Conservation (phyloP, 1,140 invertebrate species). For the Drosophila chauvacae region DNA sequence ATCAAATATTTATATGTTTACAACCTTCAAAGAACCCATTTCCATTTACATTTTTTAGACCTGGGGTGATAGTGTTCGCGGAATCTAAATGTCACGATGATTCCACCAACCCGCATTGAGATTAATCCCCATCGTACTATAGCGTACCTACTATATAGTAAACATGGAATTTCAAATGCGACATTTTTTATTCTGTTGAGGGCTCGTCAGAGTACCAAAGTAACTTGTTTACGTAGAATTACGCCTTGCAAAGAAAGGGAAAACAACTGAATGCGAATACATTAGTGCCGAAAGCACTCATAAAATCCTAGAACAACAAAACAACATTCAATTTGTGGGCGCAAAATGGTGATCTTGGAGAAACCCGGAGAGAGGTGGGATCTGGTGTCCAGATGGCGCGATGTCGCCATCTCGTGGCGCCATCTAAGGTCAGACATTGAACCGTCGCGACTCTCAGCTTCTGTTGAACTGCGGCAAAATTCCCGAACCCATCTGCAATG, state of each 20-base stretch:
- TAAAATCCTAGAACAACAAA: slow-evolving; percentile 36
- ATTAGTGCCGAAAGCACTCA: slow-evolving; percentile 10
- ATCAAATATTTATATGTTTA: slow-evolving; percentile 4
- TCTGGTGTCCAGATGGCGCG: slow-evolving; percentile 22
- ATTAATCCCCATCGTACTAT: slow-evolving; percentile 20
- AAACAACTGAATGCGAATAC: slow-evolving; percentile 46
- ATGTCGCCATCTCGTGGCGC: slow-evolving; percentile 45
- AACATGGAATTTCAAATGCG: slow-evolving; percentile 36
- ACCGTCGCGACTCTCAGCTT: slow-evolving; percentile 48
- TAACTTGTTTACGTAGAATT: slow-evolving; percentile 36
- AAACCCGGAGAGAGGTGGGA: background rate
- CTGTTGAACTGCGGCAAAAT: slow-evolving; percentile 60
- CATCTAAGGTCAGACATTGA: slow-evolving; percentile 73
- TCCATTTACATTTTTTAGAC: slow-evolving; percentile 6
- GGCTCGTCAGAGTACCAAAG: slow-evolving; percentile 30
- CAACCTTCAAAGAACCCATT: slow-evolving; percentile 16
- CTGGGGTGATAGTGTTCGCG: background rate
- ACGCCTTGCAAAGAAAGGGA: slow-evolving; percentile 46
- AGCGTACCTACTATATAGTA: slow-evolving; percentile 11
- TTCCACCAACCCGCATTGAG: slow-evolving; percentile 12
- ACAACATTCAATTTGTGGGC: slow-evolving; percentile 26
- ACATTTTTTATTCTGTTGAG: slow-evolving; percentile 29
- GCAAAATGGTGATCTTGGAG: slow-evolving; percentile 22
- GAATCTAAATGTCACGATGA: slow-evolving; percentile 37
- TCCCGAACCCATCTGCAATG: slow-evolving; percentile 64